These are phyloP conservation scores for Pristionchus exspectatus DNA, from an alignment of 2,888 invertebrate genomes.

Conservation along the genomic window DNA sequence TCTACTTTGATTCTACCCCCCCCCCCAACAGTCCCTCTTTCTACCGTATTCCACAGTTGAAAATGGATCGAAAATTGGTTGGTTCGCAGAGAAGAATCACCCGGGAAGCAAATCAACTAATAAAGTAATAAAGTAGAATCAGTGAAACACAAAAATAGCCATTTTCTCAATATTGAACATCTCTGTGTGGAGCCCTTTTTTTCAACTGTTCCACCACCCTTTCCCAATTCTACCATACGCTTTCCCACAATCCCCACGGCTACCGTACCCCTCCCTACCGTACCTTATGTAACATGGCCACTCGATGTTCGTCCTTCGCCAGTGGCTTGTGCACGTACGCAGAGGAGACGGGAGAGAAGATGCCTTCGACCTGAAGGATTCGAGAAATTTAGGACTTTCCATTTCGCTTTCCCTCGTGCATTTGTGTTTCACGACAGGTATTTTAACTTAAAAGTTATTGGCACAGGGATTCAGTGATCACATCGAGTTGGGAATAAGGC, in stretches of 20 bases:
- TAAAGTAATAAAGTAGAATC: too few relatives aligned
- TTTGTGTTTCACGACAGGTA: too few relatives aligned
- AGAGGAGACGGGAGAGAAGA: slow-evolving; percentile 49
- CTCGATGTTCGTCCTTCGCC: slow-evolving; percentile 9
- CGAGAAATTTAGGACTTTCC: not conserved
- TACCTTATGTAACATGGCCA: slow-evolving; percentile 38
- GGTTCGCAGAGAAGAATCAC: too few relatives aligned
- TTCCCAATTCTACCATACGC: not conserved
- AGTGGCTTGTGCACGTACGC: slow-evolving; percentile 44
- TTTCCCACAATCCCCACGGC: not conserved
- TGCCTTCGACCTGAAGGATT: not conserved
- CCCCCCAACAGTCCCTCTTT: too few relatives aligned
- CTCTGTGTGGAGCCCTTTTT: not conserved
- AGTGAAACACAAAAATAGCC: too few relatives aligned
- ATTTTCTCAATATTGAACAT: not conserved
- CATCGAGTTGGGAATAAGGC: too few relatives aligned
- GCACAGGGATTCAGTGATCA: too few relatives aligned
- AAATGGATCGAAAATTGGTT: too few relatives aligned
- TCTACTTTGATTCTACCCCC: too few relatives aligned
- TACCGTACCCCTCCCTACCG: slow-evolving; percentile 29
- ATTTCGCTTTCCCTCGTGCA: not conserved
- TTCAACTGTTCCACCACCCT: not conserved
- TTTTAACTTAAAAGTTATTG: too few relatives aligned
- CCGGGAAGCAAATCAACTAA: too few relatives aligned
- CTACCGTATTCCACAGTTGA: too few relatives aligned